Conservation (phyloP, 2,888 invertebrate species). For the Philonicus albiceps region DNA sequence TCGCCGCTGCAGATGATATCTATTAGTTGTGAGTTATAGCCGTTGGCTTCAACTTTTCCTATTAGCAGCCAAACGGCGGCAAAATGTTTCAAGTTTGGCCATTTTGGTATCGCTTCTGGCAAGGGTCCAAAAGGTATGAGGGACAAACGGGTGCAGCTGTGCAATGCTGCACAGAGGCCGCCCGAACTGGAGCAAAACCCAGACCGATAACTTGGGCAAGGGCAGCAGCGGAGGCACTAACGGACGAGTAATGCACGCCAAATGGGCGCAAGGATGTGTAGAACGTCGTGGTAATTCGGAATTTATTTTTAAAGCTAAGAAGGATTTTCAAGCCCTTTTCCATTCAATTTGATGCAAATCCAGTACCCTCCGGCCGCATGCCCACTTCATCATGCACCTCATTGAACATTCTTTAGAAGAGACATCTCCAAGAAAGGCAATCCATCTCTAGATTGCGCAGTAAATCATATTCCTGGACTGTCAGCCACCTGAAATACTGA, state of each 20-base stretch:
- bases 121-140: neutral
- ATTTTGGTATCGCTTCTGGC: neutral
- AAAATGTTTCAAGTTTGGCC: neutral
- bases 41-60: conserved; percentile 4
- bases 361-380: neutral
- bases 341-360: neutral
- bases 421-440: neutral
- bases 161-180: neutral
- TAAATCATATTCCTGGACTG: neutral
- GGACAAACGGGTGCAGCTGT: neutral
- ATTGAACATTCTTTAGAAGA: neutral
- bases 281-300: neutral
- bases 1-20: conserved; percentile 14
- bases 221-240: neutral
- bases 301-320: neutral
- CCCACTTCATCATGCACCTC: neutral
- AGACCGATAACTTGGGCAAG: neutral
- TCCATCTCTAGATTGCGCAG: neutral
- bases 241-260: neutral
- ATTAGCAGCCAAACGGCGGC: neutral
- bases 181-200: neutral
- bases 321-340: neutral
- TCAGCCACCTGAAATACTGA: neutral
- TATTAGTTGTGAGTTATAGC: conserved; percentile 16
- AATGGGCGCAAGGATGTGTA: neutral